Evolutionary conservation across 2,797 vertebrate genomes (phyloP), one percentile per base, ranked within the genome.

Genomic region (Malacoctenus gilli): DNA sequence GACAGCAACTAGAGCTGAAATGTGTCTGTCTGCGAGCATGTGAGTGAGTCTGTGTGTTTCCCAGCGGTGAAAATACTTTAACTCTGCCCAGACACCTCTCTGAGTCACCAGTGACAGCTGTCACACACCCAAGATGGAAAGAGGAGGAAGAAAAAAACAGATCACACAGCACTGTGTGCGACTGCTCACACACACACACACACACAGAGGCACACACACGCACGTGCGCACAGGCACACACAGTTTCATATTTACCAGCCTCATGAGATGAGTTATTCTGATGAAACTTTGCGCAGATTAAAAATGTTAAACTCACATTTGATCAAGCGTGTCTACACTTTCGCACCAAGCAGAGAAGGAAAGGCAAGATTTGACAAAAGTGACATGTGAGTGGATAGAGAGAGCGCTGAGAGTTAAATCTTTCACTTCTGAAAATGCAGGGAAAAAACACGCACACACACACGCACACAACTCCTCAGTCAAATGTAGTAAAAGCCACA

Each of bases 31-130:
- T 53, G 64, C 52, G 53, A 56, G 67, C 43, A 35, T 44, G 35
- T 43, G 25, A 38, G 41, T 31, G 32, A 35, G 48, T 64, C 22
- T 42, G 41, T 34, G 35, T 56, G 51, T 31, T 68, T 88, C 78
- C 82, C 83, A 82, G 55, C 21, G 49, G 81, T 81, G 66, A 68
- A 75, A 79, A 77, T 77, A 76, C 32, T 57, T 63, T 78, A 82
- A 82, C 80, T 82, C 73, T 83, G 81, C 84, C 79, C 85, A 85
- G 82, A 85, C 83, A 82, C 78, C 79, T 83, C 51, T 80, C 81
- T 78, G 77, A 87, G 76, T 85, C 84, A 85, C 84, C 68, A 77
- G 72, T 89, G 85, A 87, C 88, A 89, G 87, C 85, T 89, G 85
- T 89, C 86, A 89, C 68, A 80, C 80, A 84, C 58, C 68, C 75